Evolutionary conservation across 2,113 vertebrate species (phyloP), one percentile per base, ranked within the genome.

Genomic region (Sardina pilchardus): DNA sequence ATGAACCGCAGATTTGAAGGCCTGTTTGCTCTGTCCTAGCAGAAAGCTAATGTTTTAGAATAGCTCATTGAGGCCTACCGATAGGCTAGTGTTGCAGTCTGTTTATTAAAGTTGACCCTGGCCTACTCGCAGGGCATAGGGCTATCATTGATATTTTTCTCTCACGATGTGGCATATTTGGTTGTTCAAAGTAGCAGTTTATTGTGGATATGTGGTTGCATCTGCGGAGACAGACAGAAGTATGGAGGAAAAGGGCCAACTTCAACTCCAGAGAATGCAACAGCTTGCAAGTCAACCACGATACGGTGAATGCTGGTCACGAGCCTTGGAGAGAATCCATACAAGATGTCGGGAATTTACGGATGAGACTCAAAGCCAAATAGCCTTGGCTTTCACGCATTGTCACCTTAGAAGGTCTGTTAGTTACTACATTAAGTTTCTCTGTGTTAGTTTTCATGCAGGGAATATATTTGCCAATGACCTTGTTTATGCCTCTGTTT

Each of bases 391-490:
- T 0, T 96, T 96, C 86, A 91, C 95, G 0, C 88, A 93, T 84
- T 96, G 95, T 88, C 95, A 96, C 91, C 92, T 96, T 88, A 90
- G 89, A 89, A 95, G 94, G 95, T 95, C 83, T 81, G 71, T 78
- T 39, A 30, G 71, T 12, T 14, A 3, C 63, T 26, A 30, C 3
- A 2, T 7, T 4, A 10, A 1, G 30, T 30, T 71, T 30, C 8
- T 14, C 7, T 8, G 63, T 71, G 6, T 10, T 34, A 3, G 26
- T 30, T 53, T 53, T 53, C 16, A 3, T 17, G 14, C 2, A 19
- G 17, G 17, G 50, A 17, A 17, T 19, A 1, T 47, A 47, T 47
- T 14, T 47, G 39, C 39, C 39, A n/a, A n/a, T n/a, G n/a, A n/a
- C n/a, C n/a, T 42, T 42, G 39, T 42, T 47, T 47, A 47, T 47